Conservation (phyloP, 2,113 vertebrate species). For the Gallinago jamesoni region DNA sequence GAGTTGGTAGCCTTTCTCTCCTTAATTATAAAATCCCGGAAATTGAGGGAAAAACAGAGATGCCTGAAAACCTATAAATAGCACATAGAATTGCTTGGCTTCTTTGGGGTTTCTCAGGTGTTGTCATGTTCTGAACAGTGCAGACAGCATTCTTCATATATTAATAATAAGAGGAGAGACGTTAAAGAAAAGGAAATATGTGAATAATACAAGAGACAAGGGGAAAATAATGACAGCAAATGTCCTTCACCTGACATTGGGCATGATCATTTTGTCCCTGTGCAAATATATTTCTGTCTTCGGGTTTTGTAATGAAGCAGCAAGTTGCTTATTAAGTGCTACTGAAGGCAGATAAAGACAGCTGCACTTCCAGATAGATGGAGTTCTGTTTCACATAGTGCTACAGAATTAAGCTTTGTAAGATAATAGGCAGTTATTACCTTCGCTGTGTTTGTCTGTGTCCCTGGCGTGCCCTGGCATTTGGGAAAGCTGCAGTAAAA, state of each 20-base stretch:
- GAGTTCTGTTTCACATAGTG: background rate
- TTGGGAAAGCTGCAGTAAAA: background rate
- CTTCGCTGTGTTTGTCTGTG: background rate
- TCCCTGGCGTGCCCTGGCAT: background rate
- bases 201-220: constrained; percentile 68
- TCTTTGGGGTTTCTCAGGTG: constrained; percentile 59
- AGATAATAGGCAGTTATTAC: background rate
- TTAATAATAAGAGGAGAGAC: constrained; percentile 63
- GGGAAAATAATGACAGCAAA: constrained; percentile 49
- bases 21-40: constrained; percentile 59
- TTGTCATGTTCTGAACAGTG: constrained; percentile 58
- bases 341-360: background rate
- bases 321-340: background rate
- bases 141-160: constrained; percentile 54
- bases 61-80: constrained; percentile 47
- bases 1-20: constrained; percentile 2
- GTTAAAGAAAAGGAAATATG: constrained; percentile 59
- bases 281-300: constrained; percentile 29
- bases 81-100: constrained; percentile 35
- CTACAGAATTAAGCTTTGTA: background rate
- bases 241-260: constrained; percentile 52
- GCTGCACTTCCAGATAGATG: background rate
- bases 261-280: constrained; percentile 26
- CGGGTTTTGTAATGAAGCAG: constrained; percentile 7
- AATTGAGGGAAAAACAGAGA: background rate